A percentile compares a stretch with the other conserved stretches of the same genome.
Evolutionary conservation across 2,888 invertebrate species (phyloP).

Genomic region (Chloromyia formosa): DNA sequence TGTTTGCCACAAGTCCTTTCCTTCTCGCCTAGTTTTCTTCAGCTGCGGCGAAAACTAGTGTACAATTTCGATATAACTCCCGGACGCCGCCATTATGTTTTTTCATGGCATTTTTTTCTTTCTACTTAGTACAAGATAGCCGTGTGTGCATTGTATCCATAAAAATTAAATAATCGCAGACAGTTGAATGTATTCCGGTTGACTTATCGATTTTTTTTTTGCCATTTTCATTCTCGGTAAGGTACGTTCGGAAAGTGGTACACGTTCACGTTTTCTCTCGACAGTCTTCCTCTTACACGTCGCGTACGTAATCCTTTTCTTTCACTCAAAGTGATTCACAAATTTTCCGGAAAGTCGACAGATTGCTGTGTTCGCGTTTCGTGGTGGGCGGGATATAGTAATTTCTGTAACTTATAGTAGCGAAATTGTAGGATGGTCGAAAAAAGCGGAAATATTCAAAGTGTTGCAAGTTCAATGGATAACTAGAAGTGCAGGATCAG

Average conservation of each 20-base stretch:
- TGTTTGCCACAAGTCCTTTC: not conserved
- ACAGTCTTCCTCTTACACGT: not conserved
- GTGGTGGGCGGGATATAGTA: not conserved
- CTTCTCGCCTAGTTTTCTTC: constrained; percentile 24
- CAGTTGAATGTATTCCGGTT: not conserved
- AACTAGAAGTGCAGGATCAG: no score
- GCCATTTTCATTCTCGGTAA: not conserved
- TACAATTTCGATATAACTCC: constrained; percentile 44
- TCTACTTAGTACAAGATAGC: constrained; percentile 15
- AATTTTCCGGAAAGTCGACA: not conserved
- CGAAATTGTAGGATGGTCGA: not conserved
- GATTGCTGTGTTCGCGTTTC: not conserved
- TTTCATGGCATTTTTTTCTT: constrained; percentile 38
- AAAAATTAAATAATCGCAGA: constrained; percentile 23
- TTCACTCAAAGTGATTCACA: constrained; percentile 8
- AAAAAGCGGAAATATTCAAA: not conserved
- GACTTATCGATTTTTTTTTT: constrained; percentile 15
- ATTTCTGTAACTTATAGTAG: not conserved
- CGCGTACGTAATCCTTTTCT: constrained; percentile 12
- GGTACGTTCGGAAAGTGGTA: not conserved
- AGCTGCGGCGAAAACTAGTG: constrained; percentile 44
- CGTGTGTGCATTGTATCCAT: constrained; percentile 11
- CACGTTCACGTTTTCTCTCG: constrained; percentile 7
- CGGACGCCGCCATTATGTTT: constrained; percentile 50
- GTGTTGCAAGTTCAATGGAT: not conserved